These are phyloP conservation scores for Orycteropus afer DNA, from an alignment of 2,113 vertebrate species.

Conservation along the genomic window DNA sequence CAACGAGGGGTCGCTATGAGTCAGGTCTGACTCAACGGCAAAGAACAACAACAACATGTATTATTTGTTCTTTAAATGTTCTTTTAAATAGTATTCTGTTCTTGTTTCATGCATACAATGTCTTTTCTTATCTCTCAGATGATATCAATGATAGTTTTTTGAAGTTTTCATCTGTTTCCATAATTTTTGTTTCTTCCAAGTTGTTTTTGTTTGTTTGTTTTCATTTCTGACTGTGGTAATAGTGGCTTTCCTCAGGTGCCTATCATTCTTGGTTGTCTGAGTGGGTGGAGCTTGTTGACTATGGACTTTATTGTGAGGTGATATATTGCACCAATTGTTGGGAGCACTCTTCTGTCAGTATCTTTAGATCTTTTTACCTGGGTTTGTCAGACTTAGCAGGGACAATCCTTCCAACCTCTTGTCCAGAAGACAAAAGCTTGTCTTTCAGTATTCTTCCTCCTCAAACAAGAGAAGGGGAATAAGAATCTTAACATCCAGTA, in stretches of 20 bases:
- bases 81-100: constrained; percentile 29
- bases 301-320: not conserved
- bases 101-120: not conserved
- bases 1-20: too few species aligned
- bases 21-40: too few species aligned
- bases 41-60: too few species aligned
- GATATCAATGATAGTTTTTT: not conserved
- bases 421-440: not conserved
- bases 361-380: not conserved
- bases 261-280: not conserved
- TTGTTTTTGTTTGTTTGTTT: not conserved
- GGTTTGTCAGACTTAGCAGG: not conserved
- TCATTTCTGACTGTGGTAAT: not conserved
- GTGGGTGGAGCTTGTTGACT: not conserved
- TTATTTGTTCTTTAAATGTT: not conserved
- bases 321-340: not conserved
- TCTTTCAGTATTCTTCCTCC: not conserved
- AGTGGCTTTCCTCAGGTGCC: not conserved
- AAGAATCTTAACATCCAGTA: not conserved
- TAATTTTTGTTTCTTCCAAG: not conserved
- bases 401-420: not conserved
- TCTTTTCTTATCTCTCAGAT: not conserved
- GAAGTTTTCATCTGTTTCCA: not conserved
- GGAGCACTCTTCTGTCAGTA: fast-evolving
- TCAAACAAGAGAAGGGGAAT: too few species aligned